phyloP scores from a whole-genome alignment of 2,113 vertebrate species.

The Tetrao urogallus region DNA sequence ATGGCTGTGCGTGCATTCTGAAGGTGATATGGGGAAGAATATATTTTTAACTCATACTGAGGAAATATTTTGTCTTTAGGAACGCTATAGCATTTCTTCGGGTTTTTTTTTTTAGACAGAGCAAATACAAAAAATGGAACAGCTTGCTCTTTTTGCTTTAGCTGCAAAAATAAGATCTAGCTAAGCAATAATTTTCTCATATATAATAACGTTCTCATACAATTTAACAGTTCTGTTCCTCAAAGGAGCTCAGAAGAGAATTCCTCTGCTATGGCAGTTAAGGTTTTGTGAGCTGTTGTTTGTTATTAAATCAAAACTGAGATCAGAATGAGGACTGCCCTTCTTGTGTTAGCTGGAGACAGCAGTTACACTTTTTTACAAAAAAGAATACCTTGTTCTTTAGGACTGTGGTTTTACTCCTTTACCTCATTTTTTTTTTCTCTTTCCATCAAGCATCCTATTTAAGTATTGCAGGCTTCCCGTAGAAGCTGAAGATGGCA shows the following conservation, averaged over 20 bases:
- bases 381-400: rapidly evolving
- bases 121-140: rapidly evolving
- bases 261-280: neutral
- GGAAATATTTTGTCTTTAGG: neutral
- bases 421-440: neutral
- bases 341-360: neutral
- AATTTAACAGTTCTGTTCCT: neutral
- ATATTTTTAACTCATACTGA: neutral
- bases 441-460: rapidly evolving
- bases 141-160: neutral
- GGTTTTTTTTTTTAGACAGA: neutral
- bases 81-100: neutral
- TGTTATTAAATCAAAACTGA: neutral
- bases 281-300: neutral
- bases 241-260: rapidly evolving
- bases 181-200: neutral
- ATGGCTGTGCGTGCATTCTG: neutral
- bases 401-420: neutral
- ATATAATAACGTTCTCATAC: neutral
- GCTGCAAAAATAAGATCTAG: neutral
- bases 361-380: neutral
- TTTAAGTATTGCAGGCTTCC: neutral
- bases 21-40: neutral
- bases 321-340: rapidly evolving
- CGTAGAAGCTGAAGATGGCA: slow-evolving; percentile 23